Conservation (phyloP, 2,797 vertebrate genomes). For the Chromis chromis region DNA sequence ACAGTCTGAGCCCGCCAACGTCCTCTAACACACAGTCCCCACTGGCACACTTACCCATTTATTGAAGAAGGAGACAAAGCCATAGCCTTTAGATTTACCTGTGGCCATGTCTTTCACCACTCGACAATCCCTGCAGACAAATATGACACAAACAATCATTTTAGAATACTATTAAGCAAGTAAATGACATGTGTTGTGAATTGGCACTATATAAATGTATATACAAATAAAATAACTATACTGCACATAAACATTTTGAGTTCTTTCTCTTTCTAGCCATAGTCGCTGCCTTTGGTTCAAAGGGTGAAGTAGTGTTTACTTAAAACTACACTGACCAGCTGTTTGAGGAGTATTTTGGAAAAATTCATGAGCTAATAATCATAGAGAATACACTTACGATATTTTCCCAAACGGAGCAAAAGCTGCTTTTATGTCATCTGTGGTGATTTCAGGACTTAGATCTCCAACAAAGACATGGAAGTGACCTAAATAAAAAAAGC, state of each 20-base stretch:
- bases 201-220: too few species aligned
- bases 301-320: too few species aligned
- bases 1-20: conserved; percentile 13
- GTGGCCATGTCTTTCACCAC: conserved; percentile 99
- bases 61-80: conserved; percentile 99
- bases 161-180: too few species aligned
- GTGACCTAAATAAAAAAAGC: conserved; percentile 84
- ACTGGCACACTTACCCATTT: conserved; percentile 91
- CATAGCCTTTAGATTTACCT: conserved; percentile 98
- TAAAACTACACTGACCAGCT: too few species aligned
- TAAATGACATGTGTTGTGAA: too few species aligned
- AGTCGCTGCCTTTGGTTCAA: too few species aligned
- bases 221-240: too few species aligned
- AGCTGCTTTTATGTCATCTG: conserved; percentile 97
- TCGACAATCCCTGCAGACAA: conserved; percentile 90
- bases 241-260: too few species aligned
- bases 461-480: conserved; percentile 99
- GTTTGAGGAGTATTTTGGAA: too few species aligned
- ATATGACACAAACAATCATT: background rate
- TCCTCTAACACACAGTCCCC: conserved; percentile 25
- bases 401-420: conserved; percentile 98
- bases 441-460: conserved; percentile 98
- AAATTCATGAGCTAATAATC: background rate
- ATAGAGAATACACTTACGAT: conserved; percentile 89
- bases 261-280: too few species aligned